Conservation (phyloP, 2,888 invertebrate genomes). For the Blastobasis adustella region DNA sequence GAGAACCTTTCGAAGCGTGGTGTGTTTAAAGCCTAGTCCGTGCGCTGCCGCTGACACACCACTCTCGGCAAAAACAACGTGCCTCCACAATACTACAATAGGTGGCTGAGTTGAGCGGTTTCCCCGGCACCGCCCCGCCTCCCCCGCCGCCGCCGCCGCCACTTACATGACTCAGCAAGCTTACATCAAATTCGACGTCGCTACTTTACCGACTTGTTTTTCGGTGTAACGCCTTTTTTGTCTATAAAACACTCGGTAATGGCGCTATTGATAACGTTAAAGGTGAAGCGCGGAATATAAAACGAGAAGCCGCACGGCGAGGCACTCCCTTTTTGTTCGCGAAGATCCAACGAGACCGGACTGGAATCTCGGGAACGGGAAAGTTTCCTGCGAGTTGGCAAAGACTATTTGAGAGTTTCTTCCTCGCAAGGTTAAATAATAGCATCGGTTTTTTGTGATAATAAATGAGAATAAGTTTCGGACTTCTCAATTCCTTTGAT, state of each 20-base stretch:
- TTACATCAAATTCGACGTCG: conserved; percentile 27
- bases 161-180: conserved; percentile 61
- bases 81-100: conserved; percentile 64
- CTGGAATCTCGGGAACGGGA: conserved; percentile 21
- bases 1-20: too few relatives aligned
- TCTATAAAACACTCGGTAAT: conserved; percentile 49
- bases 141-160: conserved; percentile 29
- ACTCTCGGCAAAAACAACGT: conserved; percentile 63
- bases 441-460: conserved; percentile 2
- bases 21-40: conserved; percentile 31
- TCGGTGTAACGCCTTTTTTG: conserved; percentile 48
- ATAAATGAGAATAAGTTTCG: conserved; percentile 1
- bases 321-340: conserved; percentile 23
- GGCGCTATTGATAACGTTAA: conserved; percentile 43
- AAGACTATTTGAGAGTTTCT: conserved; percentile 25
- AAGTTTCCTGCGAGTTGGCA: conserved; percentile 25
- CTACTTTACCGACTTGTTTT: conserved; percentile 58
- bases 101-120: conserved; percentile 59
- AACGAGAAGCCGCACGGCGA: conserved; percentile 13
- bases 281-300: conserved; percentile 38
- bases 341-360: conserved; percentile 28
- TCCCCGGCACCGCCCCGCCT: conserved; percentile 25
- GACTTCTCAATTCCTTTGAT: not conserved
- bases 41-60: conserved; percentile 57
- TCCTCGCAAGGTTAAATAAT: conserved; percentile 16